phyloP scores from a whole-genome alignment of 2,888 invertebrate genomes.

The Glyphotaelius pellucidus region DNA sequence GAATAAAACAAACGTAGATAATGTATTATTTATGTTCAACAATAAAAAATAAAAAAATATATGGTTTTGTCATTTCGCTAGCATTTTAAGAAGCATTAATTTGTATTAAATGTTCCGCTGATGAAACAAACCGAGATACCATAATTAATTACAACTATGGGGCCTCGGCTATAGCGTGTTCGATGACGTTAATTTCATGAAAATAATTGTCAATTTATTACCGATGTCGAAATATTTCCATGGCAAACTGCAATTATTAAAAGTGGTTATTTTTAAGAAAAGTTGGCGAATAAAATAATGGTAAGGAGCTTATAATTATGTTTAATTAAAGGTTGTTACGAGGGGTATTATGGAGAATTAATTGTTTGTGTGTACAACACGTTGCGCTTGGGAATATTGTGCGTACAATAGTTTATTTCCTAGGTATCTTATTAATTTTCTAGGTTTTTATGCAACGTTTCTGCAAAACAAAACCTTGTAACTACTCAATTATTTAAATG shows the following conservation, averaged over 20 bases:
- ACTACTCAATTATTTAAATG: too few species aligned
- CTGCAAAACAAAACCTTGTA: too few species aligned
- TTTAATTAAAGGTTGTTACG: neutral
- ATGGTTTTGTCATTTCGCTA: neutral
- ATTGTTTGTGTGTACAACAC: neutral
- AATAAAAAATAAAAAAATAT: too few species aligned
- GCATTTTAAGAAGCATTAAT: neutral
- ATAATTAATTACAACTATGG: neutral
- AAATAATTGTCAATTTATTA: slow-evolving; percentile 14
- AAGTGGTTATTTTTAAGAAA: neutral
- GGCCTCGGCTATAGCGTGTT: neutral
- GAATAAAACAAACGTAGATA: too few species aligned
- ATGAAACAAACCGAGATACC: neutral
- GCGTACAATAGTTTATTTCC: neutral
- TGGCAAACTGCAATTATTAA: neutral
- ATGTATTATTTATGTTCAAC: too few species aligned
- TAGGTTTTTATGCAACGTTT: neutral
- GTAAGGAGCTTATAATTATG: neutral
- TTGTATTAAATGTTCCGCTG: neutral
- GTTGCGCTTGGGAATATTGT: neutral
- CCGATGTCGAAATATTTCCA: slow-evolving; percentile 15
- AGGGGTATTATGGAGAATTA: neutral
- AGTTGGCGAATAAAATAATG: slow-evolving; percentile 2
- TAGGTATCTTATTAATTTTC: neutral
- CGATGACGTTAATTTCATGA: neutral